Base-by-base conservation (phyloP, 2,113 vertebrate species). In the Manacus vitellinus region DNA sequence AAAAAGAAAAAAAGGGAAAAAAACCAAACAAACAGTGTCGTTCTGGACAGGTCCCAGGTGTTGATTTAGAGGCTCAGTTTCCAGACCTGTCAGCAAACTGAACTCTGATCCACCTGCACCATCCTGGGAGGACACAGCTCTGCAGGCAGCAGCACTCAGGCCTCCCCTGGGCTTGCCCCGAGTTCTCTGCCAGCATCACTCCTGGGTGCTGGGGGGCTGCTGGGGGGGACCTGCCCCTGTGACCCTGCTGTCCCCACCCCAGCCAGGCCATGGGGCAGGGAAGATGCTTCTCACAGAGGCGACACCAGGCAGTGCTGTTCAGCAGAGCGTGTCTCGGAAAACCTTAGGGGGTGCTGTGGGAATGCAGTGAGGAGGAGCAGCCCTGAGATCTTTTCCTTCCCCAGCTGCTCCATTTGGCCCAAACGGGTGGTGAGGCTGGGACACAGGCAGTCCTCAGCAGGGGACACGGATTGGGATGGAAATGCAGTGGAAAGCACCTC, bases 341-440 rank as follows among this genome's bases (percentile, higher is more conserved):
- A 70, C 6, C 47, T 55, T 11, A 0, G 1, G 41, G n/a, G 31
- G 39, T 61, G 44, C 55, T 0, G 1, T 5, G 21, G 12, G 24
- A 23, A 18, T 56, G 35, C 58, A 41, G 30, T 0, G 4, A 68
- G 63, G 55, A 77, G 76, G 24, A 85, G 71, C 44, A 85, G 49
- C 54, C 63, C 51, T 51, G 27, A 17, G 58, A 25, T 83, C 46
- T 54, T 55, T 30, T 62, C 41, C 14, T 4, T 52, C 51, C 63
- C 58, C 58, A 52, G 21, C 56, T 72, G 67, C 30, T 86, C 62
- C 16, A 16, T 27, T 31, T 74, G 35, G 33, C 56, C 79, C 63
- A 51, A 80, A 56, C 1, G 43, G 56, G 18, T 2, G 3, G 43
- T 0, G 3, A 59, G 24, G 61, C 43, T 14, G 25, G 59, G 58